A percentile compares a stretch with the other conserved stretches of the same genome.
phyloP scores from a whole-genome alignment of 1,140 invertebrate species.

The Papilio helenus region DNA sequence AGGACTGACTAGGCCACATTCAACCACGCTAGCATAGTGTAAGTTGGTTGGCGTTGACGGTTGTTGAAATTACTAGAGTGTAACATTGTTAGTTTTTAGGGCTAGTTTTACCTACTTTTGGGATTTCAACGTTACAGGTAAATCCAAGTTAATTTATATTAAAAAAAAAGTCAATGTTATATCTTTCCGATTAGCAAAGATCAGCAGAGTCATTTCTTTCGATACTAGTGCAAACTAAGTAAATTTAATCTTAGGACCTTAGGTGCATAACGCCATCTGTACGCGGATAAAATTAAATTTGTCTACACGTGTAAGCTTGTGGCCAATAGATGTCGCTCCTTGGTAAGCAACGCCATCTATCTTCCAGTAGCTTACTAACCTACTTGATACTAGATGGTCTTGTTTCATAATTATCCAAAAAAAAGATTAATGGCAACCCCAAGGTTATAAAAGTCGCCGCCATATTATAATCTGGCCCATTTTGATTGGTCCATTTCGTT shows the following conservation, averaged over 20 bases:
- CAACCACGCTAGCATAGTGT: no score
- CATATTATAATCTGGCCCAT: conserved; percentile 59
- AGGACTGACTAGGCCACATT: no score
- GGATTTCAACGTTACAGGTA: no score
- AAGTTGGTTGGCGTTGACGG: no score
- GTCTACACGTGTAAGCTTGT: neutral
- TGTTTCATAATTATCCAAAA: neutral
- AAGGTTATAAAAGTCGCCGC: conserved; percentile 63
- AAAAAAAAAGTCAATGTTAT: no score
- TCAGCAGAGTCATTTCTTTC: no score
- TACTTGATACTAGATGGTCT: neutral
- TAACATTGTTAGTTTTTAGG: no score
- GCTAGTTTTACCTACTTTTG: no score
- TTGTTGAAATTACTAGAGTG: no score
- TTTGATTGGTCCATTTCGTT: conserved; percentile 74
- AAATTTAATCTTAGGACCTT: neutral
- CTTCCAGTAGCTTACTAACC: conserved; percentile 3
- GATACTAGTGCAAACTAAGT: no score
- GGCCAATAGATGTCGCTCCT: conserved; percentile 5
- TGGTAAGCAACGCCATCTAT: conserved; percentile 43
- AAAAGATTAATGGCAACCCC: conserved; percentile 59
- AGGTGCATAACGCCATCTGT: neutral
- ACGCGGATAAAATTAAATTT: neutral
- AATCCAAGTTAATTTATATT: no score
- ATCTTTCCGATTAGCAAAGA: neutral